Conservation (phyloP, 2,888 invertebrate genomes). For the Heteropelma amictum region DNA sequence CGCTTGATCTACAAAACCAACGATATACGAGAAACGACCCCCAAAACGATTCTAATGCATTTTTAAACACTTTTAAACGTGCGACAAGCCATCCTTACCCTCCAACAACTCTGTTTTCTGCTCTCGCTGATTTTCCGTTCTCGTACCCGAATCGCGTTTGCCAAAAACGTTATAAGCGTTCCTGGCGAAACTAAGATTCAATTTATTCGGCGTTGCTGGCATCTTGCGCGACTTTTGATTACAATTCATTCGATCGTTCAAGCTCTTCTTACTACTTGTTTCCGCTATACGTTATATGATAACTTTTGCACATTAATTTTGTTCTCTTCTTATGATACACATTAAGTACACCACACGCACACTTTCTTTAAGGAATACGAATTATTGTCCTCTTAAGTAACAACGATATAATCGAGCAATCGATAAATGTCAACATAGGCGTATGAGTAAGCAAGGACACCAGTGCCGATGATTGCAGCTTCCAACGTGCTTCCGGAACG, state of each 20-base stretch:
- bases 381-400: constrained; percentile 62
- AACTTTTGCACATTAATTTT: background rate
- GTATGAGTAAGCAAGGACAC: background rate
- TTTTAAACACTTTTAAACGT: background rate
- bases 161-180: constrained; percentile 77
- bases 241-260: background rate
- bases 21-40: too few relatives aligned
- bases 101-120: constrained; percentile 77
- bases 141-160: constrained; percentile 65
- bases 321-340: background rate
- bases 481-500: background rate
- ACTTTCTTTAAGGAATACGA: constrained; percentile 58
- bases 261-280: background rate
- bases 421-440: constrained; percentile 11
- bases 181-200: constrained; percentile 76
- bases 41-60: too few relatives aligned
- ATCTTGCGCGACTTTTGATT: constrained; percentile 60
- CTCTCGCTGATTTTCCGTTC: constrained; percentile 72
- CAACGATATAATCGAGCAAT: background rate
- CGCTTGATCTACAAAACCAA: too few relatives aligned
- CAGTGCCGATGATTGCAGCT: background rate
- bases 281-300: background rate
- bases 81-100: constrained; percentile 71
- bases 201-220: constrained; percentile 77
- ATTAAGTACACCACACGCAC: constrained; percentile 47